phyloP scores from a whole-genome alignment of 1,140 invertebrate genomes.

The Bombus difficillimus region DNA sequence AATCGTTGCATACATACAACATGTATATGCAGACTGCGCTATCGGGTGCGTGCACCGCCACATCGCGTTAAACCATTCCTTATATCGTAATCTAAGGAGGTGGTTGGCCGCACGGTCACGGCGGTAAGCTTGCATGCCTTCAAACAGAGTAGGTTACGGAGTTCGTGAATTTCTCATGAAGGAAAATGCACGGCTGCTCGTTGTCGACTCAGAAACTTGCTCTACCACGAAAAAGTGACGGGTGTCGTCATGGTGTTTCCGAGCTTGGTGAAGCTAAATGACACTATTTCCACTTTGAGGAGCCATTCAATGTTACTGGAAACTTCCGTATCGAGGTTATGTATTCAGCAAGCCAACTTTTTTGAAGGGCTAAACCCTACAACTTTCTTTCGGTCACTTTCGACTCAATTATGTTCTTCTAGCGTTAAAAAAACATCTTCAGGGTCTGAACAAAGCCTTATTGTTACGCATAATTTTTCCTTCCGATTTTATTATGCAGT shows the following conservation, averaged over 20 bases:
- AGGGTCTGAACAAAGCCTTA: no score
- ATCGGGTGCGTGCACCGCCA: constrained; percentile 74
- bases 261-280: neutral
- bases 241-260: constrained; percentile 1
- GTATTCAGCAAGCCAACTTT: neutral
- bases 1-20: constrained; percentile 24
- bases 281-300: neutral
- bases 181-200: constrained; percentile 63
- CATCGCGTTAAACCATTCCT: constrained; percentile 75
- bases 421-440: no score
- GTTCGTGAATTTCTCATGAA: constrained; percentile 78
- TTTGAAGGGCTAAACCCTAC: neutral
- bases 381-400: no score
- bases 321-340: neutral
- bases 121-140: constrained; percentile 70
- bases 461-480: no score
- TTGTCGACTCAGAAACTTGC: constrained; percentile 35
- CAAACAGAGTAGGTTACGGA: constrained; percentile 73
- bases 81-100: constrained; percentile 80
- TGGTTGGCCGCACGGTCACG: constrained; percentile 72
- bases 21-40: constrained; percentile 42
- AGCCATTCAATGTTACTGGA: neutral
- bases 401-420: no score
- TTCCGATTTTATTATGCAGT: no score
- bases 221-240: constrained; percentile 1